A percentile compares a stretch with the other conserved stretches of the same genome.
Conservation (phyloP, 2,797 vertebrate genomes). For the Bothrops alternatus region DNA sequence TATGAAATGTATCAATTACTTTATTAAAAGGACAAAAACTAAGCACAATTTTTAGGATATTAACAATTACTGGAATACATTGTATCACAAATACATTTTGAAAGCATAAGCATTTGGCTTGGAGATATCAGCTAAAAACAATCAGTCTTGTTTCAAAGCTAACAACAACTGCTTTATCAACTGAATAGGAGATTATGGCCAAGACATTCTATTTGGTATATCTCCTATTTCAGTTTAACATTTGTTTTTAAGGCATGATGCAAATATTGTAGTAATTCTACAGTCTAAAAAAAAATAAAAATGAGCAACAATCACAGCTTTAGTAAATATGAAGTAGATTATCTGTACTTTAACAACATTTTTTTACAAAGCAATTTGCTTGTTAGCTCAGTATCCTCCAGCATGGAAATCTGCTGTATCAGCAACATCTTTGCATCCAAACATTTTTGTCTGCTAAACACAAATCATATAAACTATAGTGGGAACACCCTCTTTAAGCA, state of each 20-base stretch:
- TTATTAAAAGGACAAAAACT: not conserved
- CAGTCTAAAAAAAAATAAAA: not conserved
- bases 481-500: not conserved
- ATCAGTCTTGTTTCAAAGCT: not conserved
- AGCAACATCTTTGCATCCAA: not conserved
- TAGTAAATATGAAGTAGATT: not conserved
- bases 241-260: not conserved
- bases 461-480: not conserved
- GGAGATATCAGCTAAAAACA: not conserved
- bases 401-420: not conserved
- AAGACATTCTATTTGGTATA: not conserved
- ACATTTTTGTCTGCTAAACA: not conserved
- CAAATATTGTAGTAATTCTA: not conserved
- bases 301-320: not conserved
- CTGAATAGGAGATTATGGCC: too few species aligned
- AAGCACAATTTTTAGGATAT: not conserved
- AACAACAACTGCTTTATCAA: not conserved
- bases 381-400: not conserved
- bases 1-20: slow-evolving; percentile 67
- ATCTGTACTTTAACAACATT: not conserved
- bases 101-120: not conserved
- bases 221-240: not conserved
- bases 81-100: not conserved
- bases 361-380: not conserved
- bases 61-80: not conserved